A percentile compares a stretch with the other conserved stretches of the same genome.
phyloP scores from a whole-genome alignment of 2,888 invertebrate genomes.

The Nomada ferruginata region DNA sequence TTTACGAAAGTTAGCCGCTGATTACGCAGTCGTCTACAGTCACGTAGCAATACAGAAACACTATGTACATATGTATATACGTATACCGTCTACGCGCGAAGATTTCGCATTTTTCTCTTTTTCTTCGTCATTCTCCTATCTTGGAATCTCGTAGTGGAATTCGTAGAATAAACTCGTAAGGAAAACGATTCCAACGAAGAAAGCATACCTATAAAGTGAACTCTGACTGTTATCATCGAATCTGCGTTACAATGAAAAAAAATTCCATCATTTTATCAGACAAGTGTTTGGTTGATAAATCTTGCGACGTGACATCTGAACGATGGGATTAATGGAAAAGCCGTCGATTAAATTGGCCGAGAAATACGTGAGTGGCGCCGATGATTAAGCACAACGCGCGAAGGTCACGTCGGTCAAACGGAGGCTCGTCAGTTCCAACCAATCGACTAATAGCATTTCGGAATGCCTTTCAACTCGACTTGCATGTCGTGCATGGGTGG shows the following conservation, averaged over 20 bases:
- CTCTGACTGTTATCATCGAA: neutral
- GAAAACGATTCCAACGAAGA: neutral
- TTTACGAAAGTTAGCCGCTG: too few relatives aligned
- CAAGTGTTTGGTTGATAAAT: slow-evolving; percentile 1
- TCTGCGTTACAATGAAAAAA: neutral
- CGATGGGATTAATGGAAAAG: slow-evolving; percentile 45
- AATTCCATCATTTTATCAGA: neutral
- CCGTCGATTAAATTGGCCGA: slow-evolving; percentile 37
- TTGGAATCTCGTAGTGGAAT: too few relatives aligned
- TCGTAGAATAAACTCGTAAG: neutral
- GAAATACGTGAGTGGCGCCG: slow-evolving; percentile 60
- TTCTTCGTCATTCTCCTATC: too few relatives aligned
- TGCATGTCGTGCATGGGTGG: neutral
- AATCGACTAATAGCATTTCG: slow-evolving; percentile 65
- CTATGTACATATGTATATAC: neutral
- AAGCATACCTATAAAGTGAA: neutral
- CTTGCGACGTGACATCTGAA: slow-evolving; percentile 4
- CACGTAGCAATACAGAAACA: slow-evolving; percentile 2
- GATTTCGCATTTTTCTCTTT: too few relatives aligned
- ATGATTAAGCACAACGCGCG: slow-evolving; percentile 71
- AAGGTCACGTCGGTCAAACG: slow-evolving; percentile 76
- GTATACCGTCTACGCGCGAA: neutral
- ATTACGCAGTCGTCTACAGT: neutral
- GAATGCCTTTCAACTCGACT: slow-evolving; percentile 52
- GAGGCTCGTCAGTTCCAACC: slow-evolving; percentile 77